These are phyloP conservation scores for Peromyscus melanophrys DNA, from an alignment of 2,797 vertebrate species.

Conservation along the genomic window DNA sequence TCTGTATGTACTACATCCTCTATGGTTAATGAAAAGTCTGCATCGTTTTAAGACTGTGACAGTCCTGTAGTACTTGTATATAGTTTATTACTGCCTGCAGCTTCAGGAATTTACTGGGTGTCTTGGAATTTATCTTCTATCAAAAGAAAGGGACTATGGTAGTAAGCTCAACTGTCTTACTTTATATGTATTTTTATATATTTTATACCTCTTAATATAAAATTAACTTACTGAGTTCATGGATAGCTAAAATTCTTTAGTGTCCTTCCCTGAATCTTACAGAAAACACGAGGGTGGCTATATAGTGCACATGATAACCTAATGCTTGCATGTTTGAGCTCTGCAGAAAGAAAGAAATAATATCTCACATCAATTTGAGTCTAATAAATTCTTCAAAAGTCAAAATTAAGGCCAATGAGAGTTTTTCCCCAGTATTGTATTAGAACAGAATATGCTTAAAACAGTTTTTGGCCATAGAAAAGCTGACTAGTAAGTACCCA, in stretches of 20 bases:
- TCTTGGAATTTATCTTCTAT: background rate
- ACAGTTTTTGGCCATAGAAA: background rate
- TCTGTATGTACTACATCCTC: background rate
- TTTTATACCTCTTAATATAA: background rate
- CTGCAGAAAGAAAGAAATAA: background rate
- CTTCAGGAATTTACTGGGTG: background rate
- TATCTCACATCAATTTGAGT: background rate
- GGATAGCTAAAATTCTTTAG: background rate
- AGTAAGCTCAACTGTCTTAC: background rate
- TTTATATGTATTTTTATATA: background rate
- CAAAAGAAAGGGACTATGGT: background rate
- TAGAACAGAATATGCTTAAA: background rate
- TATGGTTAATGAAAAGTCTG: background rate
- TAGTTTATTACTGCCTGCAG: background rate
- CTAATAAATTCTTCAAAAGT: constrained; percentile 3
- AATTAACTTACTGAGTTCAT: background rate
- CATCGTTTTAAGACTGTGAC: too few relatives aligned
- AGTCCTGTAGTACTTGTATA: background rate
- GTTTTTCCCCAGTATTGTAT: background rate
- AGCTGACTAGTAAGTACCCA: background rate
- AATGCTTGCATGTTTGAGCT: background rate
- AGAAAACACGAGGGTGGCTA: background rate
- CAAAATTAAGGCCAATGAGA: background rate
- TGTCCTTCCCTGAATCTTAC: background rate
- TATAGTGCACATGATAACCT: background rate